Conservation (phyloP, 1,140 invertebrate genomes). For the Nasonia vitripennis region DNA sequence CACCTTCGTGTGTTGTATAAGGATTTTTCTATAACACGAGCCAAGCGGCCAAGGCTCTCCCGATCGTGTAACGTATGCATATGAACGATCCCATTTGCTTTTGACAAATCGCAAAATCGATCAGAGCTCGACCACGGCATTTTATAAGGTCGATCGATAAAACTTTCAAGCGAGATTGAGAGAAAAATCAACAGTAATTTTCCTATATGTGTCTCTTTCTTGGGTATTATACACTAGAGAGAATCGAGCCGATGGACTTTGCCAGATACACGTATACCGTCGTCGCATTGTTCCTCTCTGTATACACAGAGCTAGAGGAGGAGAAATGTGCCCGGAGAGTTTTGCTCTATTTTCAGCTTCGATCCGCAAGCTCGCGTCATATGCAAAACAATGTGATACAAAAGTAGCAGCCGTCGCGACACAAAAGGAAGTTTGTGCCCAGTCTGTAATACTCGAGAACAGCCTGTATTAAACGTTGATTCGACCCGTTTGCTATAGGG, state of each 20-base stretch:
- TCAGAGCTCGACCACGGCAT: background rate
- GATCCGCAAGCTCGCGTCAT: slow-evolving; percentile 32
- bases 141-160: slow-evolving; percentile 35
- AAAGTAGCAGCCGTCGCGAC: background rate
- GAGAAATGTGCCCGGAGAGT: slow-evolving; percentile 8
- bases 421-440: slow-evolving; percentile 20
- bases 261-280: slow-evolving; percentile 24
- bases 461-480: background rate
- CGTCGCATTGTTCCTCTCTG: slow-evolving; percentile 47
- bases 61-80: background rate
- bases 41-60: no score
- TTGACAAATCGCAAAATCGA: slow-evolving; percentile 2
- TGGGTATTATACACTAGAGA: slow-evolving; percentile 4
- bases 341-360: slow-evolving; percentile 45
- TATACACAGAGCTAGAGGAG: background rate
- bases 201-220: slow-evolving; percentile 54
- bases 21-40: no score
- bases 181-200: slow-evolving; percentile 18
- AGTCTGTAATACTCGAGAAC: background rate
- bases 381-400: slow-evolving; percentile 44
- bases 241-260: slow-evolving; percentile 44
- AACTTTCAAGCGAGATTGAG: background rate
- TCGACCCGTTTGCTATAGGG: slow-evolving; percentile 5
- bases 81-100: background rate
- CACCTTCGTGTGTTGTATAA: no score